These are phyloP conservation scores for Calcarius ornatus DNA, from an alignment of 2,113 vertebrate genomes.

Conservation along the genomic window DNA sequence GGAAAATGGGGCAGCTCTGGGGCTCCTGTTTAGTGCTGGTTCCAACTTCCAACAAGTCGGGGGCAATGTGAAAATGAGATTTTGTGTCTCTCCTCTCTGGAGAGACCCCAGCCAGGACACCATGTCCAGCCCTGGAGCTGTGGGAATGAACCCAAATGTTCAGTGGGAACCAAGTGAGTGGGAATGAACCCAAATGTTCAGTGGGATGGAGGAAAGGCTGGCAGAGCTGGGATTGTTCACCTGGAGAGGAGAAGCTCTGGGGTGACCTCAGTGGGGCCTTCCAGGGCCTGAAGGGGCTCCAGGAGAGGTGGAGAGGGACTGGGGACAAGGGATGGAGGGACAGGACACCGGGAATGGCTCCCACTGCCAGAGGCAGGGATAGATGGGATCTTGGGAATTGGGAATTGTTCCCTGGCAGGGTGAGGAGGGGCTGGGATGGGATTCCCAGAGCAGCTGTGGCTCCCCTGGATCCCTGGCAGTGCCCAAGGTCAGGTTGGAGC, in stretches of 20 bases:
- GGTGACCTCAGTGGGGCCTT: fast-evolving
- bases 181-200: fast-evolving
- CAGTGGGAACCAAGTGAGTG: background rate
- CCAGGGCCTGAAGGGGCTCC: fast-evolving
- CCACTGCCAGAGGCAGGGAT: fast-evolving
- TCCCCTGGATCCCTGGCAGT: background rate
- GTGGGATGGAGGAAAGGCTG: background rate
- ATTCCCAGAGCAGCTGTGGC: background rate
- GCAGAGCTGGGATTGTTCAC: background rate
- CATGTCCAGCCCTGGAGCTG: background rate
- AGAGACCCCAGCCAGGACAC: background rate
- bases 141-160: fast-evolving
- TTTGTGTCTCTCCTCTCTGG: background rate
- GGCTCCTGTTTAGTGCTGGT: background rate
- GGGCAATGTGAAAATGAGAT: background rate
- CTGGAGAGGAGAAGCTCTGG: background rate
- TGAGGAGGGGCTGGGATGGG: fast-evolving
- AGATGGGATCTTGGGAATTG: background rate
- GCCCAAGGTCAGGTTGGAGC: background rate
- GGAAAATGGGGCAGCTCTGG: background rate
- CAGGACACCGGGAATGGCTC: background rate
- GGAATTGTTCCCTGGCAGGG: background rate
- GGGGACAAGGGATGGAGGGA: background rate
- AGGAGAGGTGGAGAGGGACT: background rate
- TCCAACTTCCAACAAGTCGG: background rate